Percentiles rank a stretch among this genome's conserved stretches.
Conservation (phyloP, 2,113 vertebrate genomes). For the Urocynchramus pylzowi region DNA sequence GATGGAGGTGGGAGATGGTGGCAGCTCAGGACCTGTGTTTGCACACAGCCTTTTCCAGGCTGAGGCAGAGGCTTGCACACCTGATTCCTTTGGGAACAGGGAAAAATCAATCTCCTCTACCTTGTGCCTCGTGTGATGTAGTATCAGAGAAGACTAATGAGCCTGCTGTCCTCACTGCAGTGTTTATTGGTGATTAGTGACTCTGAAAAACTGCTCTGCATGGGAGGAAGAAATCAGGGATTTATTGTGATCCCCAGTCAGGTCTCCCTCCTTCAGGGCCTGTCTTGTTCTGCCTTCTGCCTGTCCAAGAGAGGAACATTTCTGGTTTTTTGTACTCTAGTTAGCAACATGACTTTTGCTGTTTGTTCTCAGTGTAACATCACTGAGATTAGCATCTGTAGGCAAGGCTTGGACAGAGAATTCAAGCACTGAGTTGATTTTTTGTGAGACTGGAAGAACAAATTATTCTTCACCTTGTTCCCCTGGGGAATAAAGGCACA, state of each 20-base stretch:
- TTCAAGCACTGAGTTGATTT: neutral
- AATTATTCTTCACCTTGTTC: neutral
- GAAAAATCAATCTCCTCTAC: neutral
- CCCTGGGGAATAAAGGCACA: neutral
- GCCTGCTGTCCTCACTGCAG: neutral
- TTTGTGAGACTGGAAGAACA: neutral
- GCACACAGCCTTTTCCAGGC: neutral
- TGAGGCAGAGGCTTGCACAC: neutral
- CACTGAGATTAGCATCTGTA: neutral
- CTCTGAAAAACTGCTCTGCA: neutral
- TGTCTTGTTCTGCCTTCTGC: neutral
- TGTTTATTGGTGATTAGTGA: neutral
- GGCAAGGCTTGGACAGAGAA: neutral
- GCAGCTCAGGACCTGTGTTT: neutral
- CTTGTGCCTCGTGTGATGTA: neutral
- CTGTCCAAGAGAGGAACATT: neutral
- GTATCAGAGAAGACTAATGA: neutral
- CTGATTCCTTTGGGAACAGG: neutral
- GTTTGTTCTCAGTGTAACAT: neutral
- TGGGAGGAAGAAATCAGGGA: neutral
- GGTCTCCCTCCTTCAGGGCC: neutral
- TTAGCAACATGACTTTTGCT: neutral
- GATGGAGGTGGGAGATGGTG: neutral
- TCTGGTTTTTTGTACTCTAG: neutral
- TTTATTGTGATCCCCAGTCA: neutral